These are phyloP conservation scores for Epinephelus lanceolatus DNA, from an alignment of 2,113 vertebrate species.

Conservation along the genomic window DNA sequence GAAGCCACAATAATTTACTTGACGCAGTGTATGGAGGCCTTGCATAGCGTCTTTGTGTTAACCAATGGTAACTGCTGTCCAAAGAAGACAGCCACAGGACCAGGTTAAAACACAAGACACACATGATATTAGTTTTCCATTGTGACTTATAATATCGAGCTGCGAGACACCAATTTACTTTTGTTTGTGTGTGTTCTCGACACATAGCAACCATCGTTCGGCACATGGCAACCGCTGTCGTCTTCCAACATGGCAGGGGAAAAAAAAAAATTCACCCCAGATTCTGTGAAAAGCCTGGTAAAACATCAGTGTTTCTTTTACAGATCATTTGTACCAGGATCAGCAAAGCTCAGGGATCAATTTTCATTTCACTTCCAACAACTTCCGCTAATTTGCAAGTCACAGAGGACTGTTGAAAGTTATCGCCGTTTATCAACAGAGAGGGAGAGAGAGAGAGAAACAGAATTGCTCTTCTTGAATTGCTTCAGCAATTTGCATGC, in stretches of 20 bases:
- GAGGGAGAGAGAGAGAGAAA: slow-evolving; percentile 30
- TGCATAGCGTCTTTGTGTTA: slow-evolving; percentile 8
- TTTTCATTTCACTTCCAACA: slow-evolving; percentile 54
- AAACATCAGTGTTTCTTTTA: slow-evolving; percentile 18
- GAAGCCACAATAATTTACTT: slow-evolving; percentile 56
- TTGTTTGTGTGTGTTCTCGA: slow-evolving; percentile 11
- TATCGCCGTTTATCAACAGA: slow-evolving; percentile 47
- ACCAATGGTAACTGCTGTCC: not conserved
- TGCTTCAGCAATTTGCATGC: slow-evolving; percentile 27
- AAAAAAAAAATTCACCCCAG: slow-evolving; percentile 4
- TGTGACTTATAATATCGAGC: not conserved
- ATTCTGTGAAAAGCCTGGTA: slow-evolving; percentile 10
- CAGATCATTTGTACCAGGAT: slow-evolving; percentile 26
- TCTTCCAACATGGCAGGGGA: slow-evolving; percentile 7
- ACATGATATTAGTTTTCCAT: not conserved
- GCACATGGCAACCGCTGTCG: slow-evolving; percentile 8
- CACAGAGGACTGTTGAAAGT: slow-evolving; percentile 46
- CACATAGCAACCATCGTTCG: not conserved
- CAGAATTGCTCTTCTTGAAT: slow-evolving; percentile 2
- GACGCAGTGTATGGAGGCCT: slow-evolving; percentile 30
- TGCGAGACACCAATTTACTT: slow-evolving; percentile 9
- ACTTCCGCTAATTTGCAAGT: slow-evolving; percentile 56
- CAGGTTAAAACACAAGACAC: not conserved
- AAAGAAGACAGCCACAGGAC: not conserved
- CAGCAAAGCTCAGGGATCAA: slow-evolving; percentile 54